Base-by-base conservation (phyloP, 1,140 invertebrate species). In the Ridgeia piscesae region DNA sequence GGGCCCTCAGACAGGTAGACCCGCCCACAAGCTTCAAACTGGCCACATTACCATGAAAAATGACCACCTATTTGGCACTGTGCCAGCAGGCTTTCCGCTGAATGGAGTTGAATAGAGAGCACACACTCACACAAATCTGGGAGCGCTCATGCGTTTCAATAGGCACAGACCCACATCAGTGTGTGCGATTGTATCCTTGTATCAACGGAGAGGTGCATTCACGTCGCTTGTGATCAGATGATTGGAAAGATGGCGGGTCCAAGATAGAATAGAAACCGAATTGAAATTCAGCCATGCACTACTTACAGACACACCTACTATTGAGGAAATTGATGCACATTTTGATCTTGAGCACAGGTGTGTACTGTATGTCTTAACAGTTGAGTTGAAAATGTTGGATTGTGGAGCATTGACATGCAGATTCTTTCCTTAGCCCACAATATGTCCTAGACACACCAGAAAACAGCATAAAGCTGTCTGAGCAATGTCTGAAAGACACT, bases 231-330 rank as follows among this genome's bases (percentile, higher is more conserved):
- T 77, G 58, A 77, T 77, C 58, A 77, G 58, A 77, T 77, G 58
- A 77, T 77, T 77, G 58, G 58, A 77, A 77, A 77, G 58, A 77
- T 77, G 58, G 58, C 58, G 58, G 11, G 14, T 77, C 42, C 42
- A 21, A 77, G 58, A 77, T 77, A 77, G 58, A 77, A 77, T 77
- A 77, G 58, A 77, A 77, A 77, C 58, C 4, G 17, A 27, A 77
- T 77, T 77, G 58, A 77, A n/a, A 77, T 77, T 77, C 27, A 77
- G 58, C 11, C 58, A 77, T 77, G 58, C 58, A 77, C 27, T 77
- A 77, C 27, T 77, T 77, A 77, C 58, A 77, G 58, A 77, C 58
- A 77, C 58, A 77, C 58, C 58, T 77, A 77, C 58, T 77, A 77
- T 31, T 21, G 11, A 77, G 2, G 17, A 77, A 8, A 77, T 77